Evolutionary conservation across 2,888 invertebrate species (phyloP).

Genomic region (Drosophila borealis): DNA sequence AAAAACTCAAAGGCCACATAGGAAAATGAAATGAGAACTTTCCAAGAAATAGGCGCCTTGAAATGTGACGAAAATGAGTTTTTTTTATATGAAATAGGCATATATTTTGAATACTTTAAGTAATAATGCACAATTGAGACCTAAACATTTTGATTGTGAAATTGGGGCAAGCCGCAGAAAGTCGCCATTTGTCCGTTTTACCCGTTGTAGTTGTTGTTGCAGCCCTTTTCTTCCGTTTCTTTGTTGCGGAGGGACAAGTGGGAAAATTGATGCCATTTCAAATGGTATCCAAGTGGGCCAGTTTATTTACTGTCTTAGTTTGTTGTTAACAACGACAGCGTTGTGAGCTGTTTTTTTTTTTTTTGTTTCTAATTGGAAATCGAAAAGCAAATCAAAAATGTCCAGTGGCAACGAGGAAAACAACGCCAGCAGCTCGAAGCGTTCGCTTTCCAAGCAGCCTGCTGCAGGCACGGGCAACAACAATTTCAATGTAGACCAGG

Average conservation of each 20-base stretch:
- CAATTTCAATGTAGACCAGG: constrained; percentile 23
- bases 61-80: neutral
- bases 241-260: constrained; percentile 31
- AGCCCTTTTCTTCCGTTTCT: constrained; percentile 31
- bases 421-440: constrained; percentile 26
- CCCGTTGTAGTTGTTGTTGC: constrained; percentile 43
- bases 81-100: neutral
- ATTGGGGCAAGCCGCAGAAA: constrained; percentile 62
- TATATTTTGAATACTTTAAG: neutral
- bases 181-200: constrained; percentile 66
- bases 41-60: constrained; percentile 2
- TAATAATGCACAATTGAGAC: neutral
- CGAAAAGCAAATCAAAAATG: constrained; percentile 51
- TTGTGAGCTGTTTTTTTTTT: neutral
- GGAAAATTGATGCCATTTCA: constrained; percentile 8
- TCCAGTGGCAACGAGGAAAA: constrained; percentile 55
- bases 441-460: constrained; percentile 30
- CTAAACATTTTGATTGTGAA: constrained; percentile 33
- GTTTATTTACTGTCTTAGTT: constrained; percentile 1
- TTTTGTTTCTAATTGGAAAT: constrained; percentile 1
- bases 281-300: constrained; percentile 24
- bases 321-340: constrained; percentile 4
- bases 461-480: constrained; percentile 27
- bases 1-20: constrained; percentile 67
- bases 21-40: constrained; percentile 39